phyloP scores from a whole-genome alignment of 2,797 vertebrate genomes.

The Neomorphus geoffroyi region DNA sequence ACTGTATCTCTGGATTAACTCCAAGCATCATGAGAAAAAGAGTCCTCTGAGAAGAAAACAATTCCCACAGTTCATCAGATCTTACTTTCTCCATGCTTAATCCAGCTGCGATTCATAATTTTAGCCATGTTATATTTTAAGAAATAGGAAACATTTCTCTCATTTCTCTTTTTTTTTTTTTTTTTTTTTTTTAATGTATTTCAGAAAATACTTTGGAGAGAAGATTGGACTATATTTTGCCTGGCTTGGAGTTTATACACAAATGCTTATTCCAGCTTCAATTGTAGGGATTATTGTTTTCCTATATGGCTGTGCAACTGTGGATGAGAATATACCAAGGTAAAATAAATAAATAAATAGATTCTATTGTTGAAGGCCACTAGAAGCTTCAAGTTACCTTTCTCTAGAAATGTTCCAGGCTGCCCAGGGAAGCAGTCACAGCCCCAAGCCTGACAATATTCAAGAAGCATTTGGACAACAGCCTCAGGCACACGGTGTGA shows the following conservation, averaged over 20 bases:
- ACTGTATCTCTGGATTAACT: neutral
- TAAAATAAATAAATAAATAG: constrained; percentile 47
- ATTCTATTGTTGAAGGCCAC: neutral
- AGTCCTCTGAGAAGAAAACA: neutral
- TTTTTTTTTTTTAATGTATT: neutral
- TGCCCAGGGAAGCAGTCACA: too few relatives aligned
- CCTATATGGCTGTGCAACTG: constrained; percentile 92
- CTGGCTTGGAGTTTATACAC: constrained; percentile 97
- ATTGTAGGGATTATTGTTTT: constrained; percentile 94
- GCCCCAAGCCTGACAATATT: too few relatives aligned
- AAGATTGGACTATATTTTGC: constrained; percentile 97
- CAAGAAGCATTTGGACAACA: too few relatives aligned
- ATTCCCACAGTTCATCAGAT: constrained; percentile 53
- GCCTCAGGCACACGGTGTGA: too few relatives aligned
- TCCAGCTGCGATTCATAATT: constrained; percentile 59
- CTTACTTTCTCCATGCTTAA: constrained; percentile 46
- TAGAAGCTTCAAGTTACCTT: neutral
- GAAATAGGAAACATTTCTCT: constrained; percentile 53
- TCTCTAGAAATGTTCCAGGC: neutral
- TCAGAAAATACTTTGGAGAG: constrained; percentile 96
- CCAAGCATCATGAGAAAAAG: constrained; percentile 11
- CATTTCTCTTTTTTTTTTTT: neutral
- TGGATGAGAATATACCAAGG: constrained; percentile 95
- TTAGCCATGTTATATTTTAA: constrained; percentile 62
- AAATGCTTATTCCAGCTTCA: constrained; percentile 96